Evolutionary conservation across 2,113 vertebrate genomes (phyloP), one percentile per base, ranked within the genome.

Genomic region (Elephas maximus): DNA sequence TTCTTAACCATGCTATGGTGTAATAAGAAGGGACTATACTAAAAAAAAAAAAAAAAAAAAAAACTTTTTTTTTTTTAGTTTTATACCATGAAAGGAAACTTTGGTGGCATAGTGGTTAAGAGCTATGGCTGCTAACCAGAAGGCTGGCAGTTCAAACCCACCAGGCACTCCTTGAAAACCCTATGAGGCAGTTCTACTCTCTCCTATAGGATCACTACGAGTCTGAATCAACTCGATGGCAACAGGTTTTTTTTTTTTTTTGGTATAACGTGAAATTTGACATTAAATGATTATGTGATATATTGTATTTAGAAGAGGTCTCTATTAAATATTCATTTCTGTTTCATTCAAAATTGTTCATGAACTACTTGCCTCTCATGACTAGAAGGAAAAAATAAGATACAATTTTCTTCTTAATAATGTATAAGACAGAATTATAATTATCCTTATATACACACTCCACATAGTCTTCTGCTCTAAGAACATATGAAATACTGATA

Each of bases 271-370:
- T 57, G 53, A 57, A 96, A 93, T 1, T 44, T 67, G 69, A 85
- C 2, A 73, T 88, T 80, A 88, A 90, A 77, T 90, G 14, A 65
- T 69, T 45, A 93, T 73, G 65, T 91, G 23, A 45, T 76, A 76
- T 78, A 79, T 86, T 76, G 67, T 48, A 44, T 74, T 91, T 87
- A 91, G 60, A 23, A 87, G 21, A 15, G 48, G 14, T 44, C 3
- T 30, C 44, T 88, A 83, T 6, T 62, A 76, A 60, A 2, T 88
- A 28, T 67, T 0, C 17, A 93, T 21, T 57, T 86, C 6, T 95
- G 26, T 88, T 4, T 91, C 48, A 76, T 87, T 96, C 21, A 97
- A 57, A 24, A 11, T 93, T 97, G 94, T 90, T 94, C 41, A 94
- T 11, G 2, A 85, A 81, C 5, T 83, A 73, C n/a, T 60, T 74